Evolutionary conservation across 2,797 vertebrate genomes (phyloP), one percentile per base, ranked within the genome.

Genomic region (Smutsia gigantea): DNA sequence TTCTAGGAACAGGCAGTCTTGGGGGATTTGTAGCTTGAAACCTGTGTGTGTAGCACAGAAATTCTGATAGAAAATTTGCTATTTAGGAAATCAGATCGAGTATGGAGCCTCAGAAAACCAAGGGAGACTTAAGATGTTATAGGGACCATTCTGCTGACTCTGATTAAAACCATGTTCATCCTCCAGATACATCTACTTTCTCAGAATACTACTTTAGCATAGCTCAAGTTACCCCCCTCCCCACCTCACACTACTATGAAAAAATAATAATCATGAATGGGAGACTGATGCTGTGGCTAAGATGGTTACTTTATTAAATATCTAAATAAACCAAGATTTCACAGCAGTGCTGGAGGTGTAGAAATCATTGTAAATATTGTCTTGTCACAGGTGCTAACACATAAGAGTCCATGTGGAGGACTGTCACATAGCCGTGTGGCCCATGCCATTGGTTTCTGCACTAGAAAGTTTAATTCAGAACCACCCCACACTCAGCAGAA

Each of bases 161-260:
- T 31, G 72, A 51, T n/a, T n/a, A 37, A 57, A 42, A 37, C 25
- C 25, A 0, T 12, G 31, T 61, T 12, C 14, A 5, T 34, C 42
- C n/a, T 74, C 19, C 4, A 82, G 29, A n/a, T 9, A 8, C 5
- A 5, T 37, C 14, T 6, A 2, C 55, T 63, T 31, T 19, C 53
- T 27, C 55, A 11, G 31, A 53, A 31, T 19, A 23, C 59, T 63
- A 10, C 7, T 46, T 46, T 46, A 46, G 42, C 42, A 46, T 10
- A 46, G 42, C 42, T 10, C 7, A 46, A 46, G 42, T 46, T 46
- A 46, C 7, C 46, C 9, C 46, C 10, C 18, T 49, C 71, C 21
- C 14, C 0, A 0, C 21, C n/a, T 39, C 0, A 6, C 3, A 4
- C 15, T 27, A 8, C 15, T 18, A n/a, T 14, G 82, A 37, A 64